These are phyloP conservation scores for Polypterus bichir DNA, from an alignment of 2,113 vertebrate species.

Conservation along the genomic window DNA sequence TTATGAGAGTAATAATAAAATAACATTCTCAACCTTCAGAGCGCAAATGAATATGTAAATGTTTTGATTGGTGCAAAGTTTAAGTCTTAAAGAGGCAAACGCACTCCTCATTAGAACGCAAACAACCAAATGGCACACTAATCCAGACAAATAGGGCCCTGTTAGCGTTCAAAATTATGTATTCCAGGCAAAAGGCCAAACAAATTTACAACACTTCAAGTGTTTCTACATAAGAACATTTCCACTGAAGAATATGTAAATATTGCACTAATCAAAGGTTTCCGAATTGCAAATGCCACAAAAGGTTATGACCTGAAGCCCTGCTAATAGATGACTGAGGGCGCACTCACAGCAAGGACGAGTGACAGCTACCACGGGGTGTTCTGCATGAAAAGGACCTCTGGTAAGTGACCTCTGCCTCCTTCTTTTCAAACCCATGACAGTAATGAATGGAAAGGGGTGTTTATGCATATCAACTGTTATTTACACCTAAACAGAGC, in stretches of 20 bases:
- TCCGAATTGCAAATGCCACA: slow-evolving; percentile 82
- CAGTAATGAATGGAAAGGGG: slow-evolving; percentile 84
- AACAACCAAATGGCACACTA: slow-evolving; percentile 30
- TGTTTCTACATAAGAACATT: slow-evolving; percentile 61
- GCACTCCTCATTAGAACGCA: slow-evolving; percentile 29
- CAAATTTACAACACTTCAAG: slow-evolving; percentile 77
- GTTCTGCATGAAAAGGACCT: slow-evolving; percentile 82
- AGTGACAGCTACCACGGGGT: slow-evolving; percentile 83
- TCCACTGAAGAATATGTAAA: slow-evolving; percentile 81
- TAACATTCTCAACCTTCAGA: not conserved
- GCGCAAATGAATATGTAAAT: not conserved
- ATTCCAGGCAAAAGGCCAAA: slow-evolving; percentile 83
- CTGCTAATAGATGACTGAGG: slow-evolving; percentile 71
- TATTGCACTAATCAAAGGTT: slow-evolving; percentile 87
- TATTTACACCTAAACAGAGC: slow-evolving; percentile 72
- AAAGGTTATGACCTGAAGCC: slow-evolving; percentile 82
- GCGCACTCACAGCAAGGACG: slow-evolving; percentile 45
- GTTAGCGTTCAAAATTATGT: slow-evolving; percentile 45
- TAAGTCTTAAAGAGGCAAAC: slow-evolving; percentile 39
- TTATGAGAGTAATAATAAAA: not conserved
- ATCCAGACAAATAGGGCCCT: slow-evolving; percentile 37
- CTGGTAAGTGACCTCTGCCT: slow-evolving; percentile 85
- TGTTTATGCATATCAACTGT: slow-evolving; percentile 70
- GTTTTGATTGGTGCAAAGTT: slow-evolving; percentile 1
- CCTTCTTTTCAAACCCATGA: slow-evolving; percentile 70